phyloP scores from a whole-genome alignment of 2,113 vertebrate genomes.

The Malurus melanocephalus region DNA sequence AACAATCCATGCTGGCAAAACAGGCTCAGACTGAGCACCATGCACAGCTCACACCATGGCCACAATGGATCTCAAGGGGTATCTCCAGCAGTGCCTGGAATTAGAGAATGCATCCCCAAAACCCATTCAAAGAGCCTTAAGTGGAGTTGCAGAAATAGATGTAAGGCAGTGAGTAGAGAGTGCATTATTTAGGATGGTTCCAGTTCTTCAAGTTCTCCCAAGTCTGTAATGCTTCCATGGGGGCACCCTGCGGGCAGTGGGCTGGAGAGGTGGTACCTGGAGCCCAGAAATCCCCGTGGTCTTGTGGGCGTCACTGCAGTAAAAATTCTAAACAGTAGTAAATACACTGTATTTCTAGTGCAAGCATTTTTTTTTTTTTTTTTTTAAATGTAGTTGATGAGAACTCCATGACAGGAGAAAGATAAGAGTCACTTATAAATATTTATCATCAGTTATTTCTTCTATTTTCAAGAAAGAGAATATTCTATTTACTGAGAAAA shows the following conservation, averaged over 20 bases:
- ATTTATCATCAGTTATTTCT: conserved; percentile 28
- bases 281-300: not conserved
- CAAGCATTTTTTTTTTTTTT: not conserved
- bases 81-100: not conserved
- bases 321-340: not conserved
- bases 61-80: not conserved
- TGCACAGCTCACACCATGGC: not conserved
- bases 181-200: not conserved
- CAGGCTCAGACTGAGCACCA: not conserved
- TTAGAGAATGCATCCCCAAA: not conserved
- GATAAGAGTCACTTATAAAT: conserved; percentile 38
- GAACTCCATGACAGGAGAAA: not conserved
- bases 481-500: conserved; percentile 21
- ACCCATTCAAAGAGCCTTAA: not conserved
- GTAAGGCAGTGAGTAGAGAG: not conserved
- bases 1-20: not conserved
- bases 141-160: not conserved
- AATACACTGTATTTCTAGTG: not conserved
- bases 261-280: not conserved
- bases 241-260: not conserved
- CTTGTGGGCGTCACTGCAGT: not conserved
- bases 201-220: not conserved
- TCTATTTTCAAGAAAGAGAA: conserved; percentile 35
- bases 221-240: not conserved
- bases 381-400: not conserved